These are phyloP conservation scores for Machimus rusticus DNA, from an alignment of 2,888 invertebrate species.

Conservation along the genomic window DNA sequence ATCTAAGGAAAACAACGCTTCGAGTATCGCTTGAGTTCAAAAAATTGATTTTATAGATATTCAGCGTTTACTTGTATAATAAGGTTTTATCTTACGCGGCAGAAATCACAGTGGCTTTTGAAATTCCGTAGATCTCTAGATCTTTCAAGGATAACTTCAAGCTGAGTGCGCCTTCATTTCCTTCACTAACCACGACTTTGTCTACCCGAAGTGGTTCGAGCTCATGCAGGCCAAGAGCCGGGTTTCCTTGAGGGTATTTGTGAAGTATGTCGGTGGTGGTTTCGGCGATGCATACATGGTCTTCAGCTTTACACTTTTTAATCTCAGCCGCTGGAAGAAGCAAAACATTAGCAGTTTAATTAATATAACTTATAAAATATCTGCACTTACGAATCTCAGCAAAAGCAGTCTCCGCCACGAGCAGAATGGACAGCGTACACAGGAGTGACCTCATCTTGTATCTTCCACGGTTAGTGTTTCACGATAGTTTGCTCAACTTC, in stretches of 20 bases:
- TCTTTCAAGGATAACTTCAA: constrained; percentile 38
- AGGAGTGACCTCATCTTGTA: background rate
- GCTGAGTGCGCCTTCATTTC: background rate
- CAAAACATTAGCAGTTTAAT: background rate
- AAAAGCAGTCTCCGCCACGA: background rate
- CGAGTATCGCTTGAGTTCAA: background rate
- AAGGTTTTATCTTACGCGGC: background rate
- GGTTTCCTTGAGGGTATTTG: constrained; percentile 45
- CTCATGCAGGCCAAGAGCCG: constrained; percentile 28
- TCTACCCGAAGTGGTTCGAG: constrained; percentile 42
- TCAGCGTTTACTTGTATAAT: background rate
- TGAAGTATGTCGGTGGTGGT: constrained; percentile 42
- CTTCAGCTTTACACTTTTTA: constrained; percentile 45
- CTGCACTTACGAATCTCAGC: background rate
- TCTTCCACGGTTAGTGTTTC: background rate
- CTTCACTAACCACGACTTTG: constrained; percentile 20
- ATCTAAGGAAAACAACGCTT: background rate
- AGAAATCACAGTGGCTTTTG: background rate
- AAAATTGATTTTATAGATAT: background rate
- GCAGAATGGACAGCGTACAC: background rate
- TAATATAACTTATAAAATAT: background rate
- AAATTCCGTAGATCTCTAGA: constrained; percentile 30
- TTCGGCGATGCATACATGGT: constrained; percentile 43
- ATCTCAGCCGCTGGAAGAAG: constrained; percentile 44
- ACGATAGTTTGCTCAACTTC: background rate